A percentile compares a stretch with the other conserved stretches of the same genome.
Conservation (phyloP, 1,140 invertebrate genomes). For the Chionoecetes opilio region DNA sequence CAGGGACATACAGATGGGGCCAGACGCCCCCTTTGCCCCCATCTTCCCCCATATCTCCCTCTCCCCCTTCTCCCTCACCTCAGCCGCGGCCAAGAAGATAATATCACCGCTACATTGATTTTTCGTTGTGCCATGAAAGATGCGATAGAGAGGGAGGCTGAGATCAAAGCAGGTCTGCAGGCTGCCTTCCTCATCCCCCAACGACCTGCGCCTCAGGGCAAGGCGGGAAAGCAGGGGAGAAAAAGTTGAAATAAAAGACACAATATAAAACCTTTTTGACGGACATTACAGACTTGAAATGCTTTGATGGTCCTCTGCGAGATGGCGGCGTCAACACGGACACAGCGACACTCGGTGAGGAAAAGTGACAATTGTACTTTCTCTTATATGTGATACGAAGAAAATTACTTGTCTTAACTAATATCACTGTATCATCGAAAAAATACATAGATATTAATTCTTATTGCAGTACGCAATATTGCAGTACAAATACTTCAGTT, state of each 20-base stretch:
- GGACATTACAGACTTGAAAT: not conserved
- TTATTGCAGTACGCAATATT: too few relatives aligned
- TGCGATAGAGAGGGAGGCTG: not conserved
- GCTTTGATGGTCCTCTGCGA: not conserved
- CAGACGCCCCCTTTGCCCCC: not conserved
- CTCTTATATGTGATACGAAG: too few relatives aligned
- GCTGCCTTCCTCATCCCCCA: not conserved
- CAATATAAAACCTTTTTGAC: not conserved
- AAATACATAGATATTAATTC: too few relatives aligned
- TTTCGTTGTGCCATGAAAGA: conserved; percentile 47
- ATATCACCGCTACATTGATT: conserved; percentile 62
- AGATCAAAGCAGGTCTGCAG: conserved; percentile 30
- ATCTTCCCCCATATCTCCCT: not conserved
- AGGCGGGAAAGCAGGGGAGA: not conserved
- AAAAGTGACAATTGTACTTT: too few relatives aligned
- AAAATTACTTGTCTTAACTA: too few relatives aligned
- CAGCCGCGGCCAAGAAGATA: conserved; percentile 45
- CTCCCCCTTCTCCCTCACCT: not conserved
- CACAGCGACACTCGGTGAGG: too few relatives aligned
- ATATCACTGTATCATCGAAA: too few relatives aligned
- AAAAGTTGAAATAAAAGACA: not conserved
- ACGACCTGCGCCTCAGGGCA: not conserved
- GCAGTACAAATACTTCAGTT: too few relatives aligned
- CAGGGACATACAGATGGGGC: not conserved
- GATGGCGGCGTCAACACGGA: not conserved